A percentile compares a stretch with the other conserved stretches of the same genome.
Conservation (phyloP, 2,888 invertebrate species). For the Pristionchus arcanus region DNA sequence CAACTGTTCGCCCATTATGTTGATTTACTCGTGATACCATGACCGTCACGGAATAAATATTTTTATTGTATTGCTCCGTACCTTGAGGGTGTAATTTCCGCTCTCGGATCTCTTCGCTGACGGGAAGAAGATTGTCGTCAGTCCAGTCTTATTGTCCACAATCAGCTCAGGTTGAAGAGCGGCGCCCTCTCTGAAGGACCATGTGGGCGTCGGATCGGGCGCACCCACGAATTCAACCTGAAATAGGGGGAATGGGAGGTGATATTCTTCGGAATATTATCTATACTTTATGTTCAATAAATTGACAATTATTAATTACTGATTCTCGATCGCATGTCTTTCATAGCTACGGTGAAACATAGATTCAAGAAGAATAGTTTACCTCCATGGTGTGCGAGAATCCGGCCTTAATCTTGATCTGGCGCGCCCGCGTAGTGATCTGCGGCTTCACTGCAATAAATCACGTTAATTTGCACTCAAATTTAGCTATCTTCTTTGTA, state of each 20-base stretch:
- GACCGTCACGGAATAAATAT: too few relatives aligned
- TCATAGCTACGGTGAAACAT: background rate
- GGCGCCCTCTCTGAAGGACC: conserved; percentile 85
- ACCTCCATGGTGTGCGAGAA: conserved; percentile 90
- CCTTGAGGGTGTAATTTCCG: conserved; percentile 90
- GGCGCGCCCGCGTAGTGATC: conserved; percentile 92
- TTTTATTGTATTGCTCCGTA: conserved; percentile 33
- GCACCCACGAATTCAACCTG: conserved; percentile 91
- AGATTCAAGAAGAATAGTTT: background rate
- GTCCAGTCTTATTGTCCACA: conserved; percentile 68
- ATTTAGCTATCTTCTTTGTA: too few relatives aligned
- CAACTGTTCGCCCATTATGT: too few relatives aligned
- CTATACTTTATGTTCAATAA: too few relatives aligned
- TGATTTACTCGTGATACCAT: too few relatives aligned
- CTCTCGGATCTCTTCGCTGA: conserved; percentile 94
- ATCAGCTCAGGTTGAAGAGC: conserved; percentile 73
- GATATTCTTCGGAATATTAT: background rate
- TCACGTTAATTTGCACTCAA: too few relatives aligned
- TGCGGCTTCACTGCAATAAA: conserved; percentile 88
- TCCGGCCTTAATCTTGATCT: conserved; percentile 92
- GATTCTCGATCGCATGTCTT: background rate
- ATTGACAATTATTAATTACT: background rate
- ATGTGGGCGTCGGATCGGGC: conserved; percentile 90
- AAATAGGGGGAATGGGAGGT: background rate
- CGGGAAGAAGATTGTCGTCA: conserved; percentile 80